A percentile compares a stretch with the other conserved stretches of the same genome.
phyloP scores from a whole-genome alignment of 2,888 invertebrate species.

The Portevinia maculata region DNA sequence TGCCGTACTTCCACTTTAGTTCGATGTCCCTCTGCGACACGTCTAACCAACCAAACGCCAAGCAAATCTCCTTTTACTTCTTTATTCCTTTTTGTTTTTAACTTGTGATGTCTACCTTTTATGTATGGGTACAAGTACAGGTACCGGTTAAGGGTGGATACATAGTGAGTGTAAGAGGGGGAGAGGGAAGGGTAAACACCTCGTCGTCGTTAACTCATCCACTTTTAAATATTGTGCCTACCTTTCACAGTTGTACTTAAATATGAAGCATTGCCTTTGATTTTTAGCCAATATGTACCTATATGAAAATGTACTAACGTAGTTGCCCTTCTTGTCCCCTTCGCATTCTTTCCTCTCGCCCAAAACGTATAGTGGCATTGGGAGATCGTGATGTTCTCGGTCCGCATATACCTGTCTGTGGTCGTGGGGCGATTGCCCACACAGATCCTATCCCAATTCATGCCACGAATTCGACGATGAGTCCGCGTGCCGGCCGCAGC shows the following conservation, averaged over 20 bases:
- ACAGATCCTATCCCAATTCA: conserved; percentile 69
- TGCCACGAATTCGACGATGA: conserved; percentile 33
- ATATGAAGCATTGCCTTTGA: conserved; percentile 66
- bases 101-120: conserved; percentile 29
- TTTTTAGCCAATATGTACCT: conserved; percentile 41
- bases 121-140: conserved; percentile 11
- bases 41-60: conserved; percentile 34
- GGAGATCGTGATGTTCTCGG: conserved; percentile 25
- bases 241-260: conserved; percentile 64
- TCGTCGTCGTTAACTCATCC: conserved; percentile 70
- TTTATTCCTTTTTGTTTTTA: conserved; percentile 47
- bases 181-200: conserved; percentile 58
- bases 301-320: conserved; percentile 30
- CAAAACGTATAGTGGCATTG: conserved; percentile 25
- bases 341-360: conserved; percentile 48
- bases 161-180: conserved; percentile 40
- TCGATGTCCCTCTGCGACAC: conserved; percentile 35
- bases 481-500: conserved; percentile 5
- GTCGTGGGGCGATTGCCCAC: conserved; percentile 48
- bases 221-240: conserved; percentile 67
- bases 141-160: conserved; percentile 55
- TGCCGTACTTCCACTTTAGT: conserved; percentile 59
- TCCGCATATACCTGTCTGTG: conserved; percentile 1
- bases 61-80: conserved; percentile 60
- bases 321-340: conserved; percentile 31